A percentile compares a stretch with the other conserved stretches of the same genome.
Conservation (phyloP, 2,888 invertebrate genomes). For the Hemithea aestivaria region DNA sequence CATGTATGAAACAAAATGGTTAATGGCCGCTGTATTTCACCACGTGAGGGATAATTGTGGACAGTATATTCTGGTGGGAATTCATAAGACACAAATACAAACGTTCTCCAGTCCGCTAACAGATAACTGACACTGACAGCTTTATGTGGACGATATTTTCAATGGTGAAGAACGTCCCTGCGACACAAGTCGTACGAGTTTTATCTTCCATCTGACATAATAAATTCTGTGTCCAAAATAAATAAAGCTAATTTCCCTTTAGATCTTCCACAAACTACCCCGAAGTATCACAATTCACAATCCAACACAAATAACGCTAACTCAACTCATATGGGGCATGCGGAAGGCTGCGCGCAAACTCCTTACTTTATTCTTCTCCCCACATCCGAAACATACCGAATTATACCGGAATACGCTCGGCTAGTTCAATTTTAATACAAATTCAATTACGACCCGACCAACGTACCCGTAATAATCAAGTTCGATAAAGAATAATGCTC, state of each 20-base stretch:
- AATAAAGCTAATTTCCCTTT: too few relatives aligned
- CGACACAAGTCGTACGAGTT: too few relatives aligned
- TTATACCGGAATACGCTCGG: slow-evolving; percentile 17
- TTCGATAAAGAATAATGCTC: slow-evolving; percentile 34
- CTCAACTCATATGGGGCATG: slow-evolving; percentile 5
- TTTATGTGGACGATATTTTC: too few relatives aligned
- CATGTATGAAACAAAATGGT: slow-evolving; percentile 6
- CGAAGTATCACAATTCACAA: slow-evolving; percentile 1
- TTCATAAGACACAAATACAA: neutral
- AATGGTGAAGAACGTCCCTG: too few relatives aligned
- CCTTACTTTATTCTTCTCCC: slow-evolving; percentile 14
- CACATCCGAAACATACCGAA: slow-evolving; percentile 11
- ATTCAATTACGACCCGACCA: slow-evolving; percentile 26
- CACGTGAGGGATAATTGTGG: slow-evolving; percentile 2
- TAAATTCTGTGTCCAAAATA: too few relatives aligned
- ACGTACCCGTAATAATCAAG: slow-evolving; percentile 30
- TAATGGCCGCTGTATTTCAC: neutral
- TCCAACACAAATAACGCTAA: slow-evolving; percentile 1
- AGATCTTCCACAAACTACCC: too few relatives aligned
- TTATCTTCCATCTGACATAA: too few relatives aligned
- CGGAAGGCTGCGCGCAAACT: slow-evolving; percentile 12
- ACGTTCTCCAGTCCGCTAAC: neutral
- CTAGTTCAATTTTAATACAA: slow-evolving; percentile 28
- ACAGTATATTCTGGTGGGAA: slow-evolving; percentile 1
- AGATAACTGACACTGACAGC: too few relatives aligned